Conservation (phyloP, 2,113 vertebrate genomes). For the Gulo gulo region DNA sequence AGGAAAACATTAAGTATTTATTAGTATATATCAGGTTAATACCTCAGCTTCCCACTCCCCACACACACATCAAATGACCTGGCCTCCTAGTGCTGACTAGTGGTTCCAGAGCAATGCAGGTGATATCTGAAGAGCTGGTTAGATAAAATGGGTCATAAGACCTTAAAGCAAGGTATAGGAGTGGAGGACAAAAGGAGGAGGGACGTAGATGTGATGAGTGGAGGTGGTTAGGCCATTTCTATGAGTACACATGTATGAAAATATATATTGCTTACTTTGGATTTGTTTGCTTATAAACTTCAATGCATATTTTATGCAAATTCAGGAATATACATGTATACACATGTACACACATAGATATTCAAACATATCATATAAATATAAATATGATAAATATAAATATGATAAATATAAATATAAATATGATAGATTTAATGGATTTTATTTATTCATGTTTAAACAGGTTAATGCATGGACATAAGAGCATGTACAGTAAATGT, state of each 20-base stretch:
- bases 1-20: neutral
- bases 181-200: neutral
- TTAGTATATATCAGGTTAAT: neutral
- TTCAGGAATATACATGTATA: neutral
- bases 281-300: neutral
- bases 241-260: neutral
- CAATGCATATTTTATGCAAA: neutral
- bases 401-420: neutral
- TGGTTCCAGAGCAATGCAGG: neutral
- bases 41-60: neutral
- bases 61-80: neutral
- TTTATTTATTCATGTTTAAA: neutral
- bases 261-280: neutral
- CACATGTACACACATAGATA: neutral
- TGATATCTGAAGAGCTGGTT: neutral
- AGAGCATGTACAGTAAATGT: neutral
- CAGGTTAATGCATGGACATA: neutral
- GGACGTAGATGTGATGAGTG: neutral
- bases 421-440: neutral
- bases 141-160: neutral
- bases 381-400: too few relatives aligned
- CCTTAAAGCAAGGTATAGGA: neutral
- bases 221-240: neutral
- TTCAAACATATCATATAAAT: neutral
- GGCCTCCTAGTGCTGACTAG: neutral